Evolutionary conservation across 2,113 vertebrate species (phyloP), one percentile per base, ranked within the genome.

Genomic region (Rallus limicola): DNA sequence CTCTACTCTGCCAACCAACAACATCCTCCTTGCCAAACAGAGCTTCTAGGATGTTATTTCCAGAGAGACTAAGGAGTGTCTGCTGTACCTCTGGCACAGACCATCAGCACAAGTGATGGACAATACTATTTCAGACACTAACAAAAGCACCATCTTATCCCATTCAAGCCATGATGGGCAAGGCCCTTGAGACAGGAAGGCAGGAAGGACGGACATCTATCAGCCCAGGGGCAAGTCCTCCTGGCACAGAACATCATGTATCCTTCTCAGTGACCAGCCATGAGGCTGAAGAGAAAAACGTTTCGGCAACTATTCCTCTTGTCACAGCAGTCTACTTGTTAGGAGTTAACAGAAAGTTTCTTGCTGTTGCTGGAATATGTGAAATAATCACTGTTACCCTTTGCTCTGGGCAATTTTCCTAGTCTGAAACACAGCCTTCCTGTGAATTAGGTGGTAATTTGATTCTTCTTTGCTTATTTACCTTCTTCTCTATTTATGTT

Each of bases 1-100:
- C 2, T 0, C n/a, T 29, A 29, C 36, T 46, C 55, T 19, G 38
- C 33, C 36, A 40, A 11, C 7, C 29, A 53, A 25, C 48, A 25
- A 5, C 0, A 59, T 5, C 16, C 86, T 33, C 1, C 59, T 31
- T 8, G 0, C 21, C 60, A 31, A 58, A 16, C 0, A 2, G 26
- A 80, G 24, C 5, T 76, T 36, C 53, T 18, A 52, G 44, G 36
- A 68, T 52, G 9, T 16, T 16, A 31, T 38, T 59, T 60, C 70
- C 62, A 87, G 75, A 59, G 29, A 75, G 24, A 25, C 4, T 0
- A 14, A 69, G 55, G 36, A 50, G 40, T 0, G 7, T 11, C 64
- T 8, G 11, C 7, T 3, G 11, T 13, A 64, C 14, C 36, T 71
- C 26, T 44, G 7, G n/a, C 72, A 62, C 33, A 36, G 34, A 46